Evolutionary conservation across 2,113 vertebrate genomes (phyloP).

Genomic region (Erinaceus europaeus): DNA sequence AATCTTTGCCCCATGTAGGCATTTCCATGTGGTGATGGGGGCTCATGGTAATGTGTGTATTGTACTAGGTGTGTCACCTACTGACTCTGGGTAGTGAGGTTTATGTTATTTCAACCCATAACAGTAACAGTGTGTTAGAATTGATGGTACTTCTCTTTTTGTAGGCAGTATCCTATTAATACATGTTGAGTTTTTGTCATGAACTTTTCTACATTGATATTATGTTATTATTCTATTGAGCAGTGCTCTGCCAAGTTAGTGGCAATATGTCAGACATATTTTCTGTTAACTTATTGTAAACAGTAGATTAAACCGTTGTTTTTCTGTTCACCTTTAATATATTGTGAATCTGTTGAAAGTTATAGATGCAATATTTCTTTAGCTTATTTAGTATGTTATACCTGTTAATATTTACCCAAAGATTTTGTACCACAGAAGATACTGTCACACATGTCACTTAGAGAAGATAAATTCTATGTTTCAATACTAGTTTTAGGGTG

Average conservation of each 20-base stretch:
- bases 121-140: not conserved
- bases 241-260: not conserved
- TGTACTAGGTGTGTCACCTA: no score
- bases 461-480: not conserved
- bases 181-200: not conserved
- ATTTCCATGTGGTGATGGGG: no score
- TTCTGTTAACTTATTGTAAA: not conserved
- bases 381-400: constrained; percentile 1
- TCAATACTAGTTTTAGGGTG: not conserved
- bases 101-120: not conserved
- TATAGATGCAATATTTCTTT: not conserved
- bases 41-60: no score
- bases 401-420: not conserved
- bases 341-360: not conserved
- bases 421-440: not conserved
- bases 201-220: not conserved
- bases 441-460: not conserved
- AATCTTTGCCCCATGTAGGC: no score
- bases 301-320: not conserved
- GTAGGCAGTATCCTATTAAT: not conserved
- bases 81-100: no score
- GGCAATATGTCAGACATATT: not conserved
- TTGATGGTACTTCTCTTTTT: not conserved
- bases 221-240: not conserved
- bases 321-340: not conserved